Evolutionary conservation across 2,113 vertebrate species (phyloP), one percentile per base, ranked within the genome.

Genomic region (Potamarius usumacintae): DNA sequence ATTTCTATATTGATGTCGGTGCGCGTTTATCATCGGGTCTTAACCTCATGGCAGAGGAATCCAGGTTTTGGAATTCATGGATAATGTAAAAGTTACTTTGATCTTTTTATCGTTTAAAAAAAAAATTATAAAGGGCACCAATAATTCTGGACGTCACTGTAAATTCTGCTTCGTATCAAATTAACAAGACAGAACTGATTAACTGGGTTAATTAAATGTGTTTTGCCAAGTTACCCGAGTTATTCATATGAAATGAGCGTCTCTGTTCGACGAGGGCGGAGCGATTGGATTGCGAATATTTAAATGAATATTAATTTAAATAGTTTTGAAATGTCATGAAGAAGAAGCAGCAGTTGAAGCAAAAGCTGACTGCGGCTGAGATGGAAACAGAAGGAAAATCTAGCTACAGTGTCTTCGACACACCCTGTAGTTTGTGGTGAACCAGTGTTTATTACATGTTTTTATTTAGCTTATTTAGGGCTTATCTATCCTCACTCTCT

Each of bases 401-500:
- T 92, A 91, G 92, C 93, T 90, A 86, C 93, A 90, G 91, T 90
- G 92, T 92, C 89, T 77, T 86, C 89, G 93, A 90, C 94, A 91
- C 95, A 95, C 95, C 95, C 95, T 94, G 92, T 93, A 95, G 93
- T 95, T 95, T 94, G 94, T 94, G 95, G 95, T 94, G 90, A 92
- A 89, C 92, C 92, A 89, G 91, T 89, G 90, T 91, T 92, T 92
- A 93, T 92, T 89, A 90, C 91, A 92, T 93, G 91, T 90, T 92
- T 93, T 83, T 83, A 81, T 86, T 86, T 86, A 79, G 48, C 74
- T 92, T 93, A 92, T 94, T 92, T 91, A 90, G 58, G 88, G 90
- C 90, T 92, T 88, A 89, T 91, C 85, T 86, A 65, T 86, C 82
- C 86, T 88, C 57, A 52, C 18, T 78, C 86, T 87, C 76, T 69